Evolutionary conservation across 2,113 vertebrate species (phyloP), one percentile per base, ranked within the genome.

Genomic region (Pomatostomus ruficeps): DNA sequence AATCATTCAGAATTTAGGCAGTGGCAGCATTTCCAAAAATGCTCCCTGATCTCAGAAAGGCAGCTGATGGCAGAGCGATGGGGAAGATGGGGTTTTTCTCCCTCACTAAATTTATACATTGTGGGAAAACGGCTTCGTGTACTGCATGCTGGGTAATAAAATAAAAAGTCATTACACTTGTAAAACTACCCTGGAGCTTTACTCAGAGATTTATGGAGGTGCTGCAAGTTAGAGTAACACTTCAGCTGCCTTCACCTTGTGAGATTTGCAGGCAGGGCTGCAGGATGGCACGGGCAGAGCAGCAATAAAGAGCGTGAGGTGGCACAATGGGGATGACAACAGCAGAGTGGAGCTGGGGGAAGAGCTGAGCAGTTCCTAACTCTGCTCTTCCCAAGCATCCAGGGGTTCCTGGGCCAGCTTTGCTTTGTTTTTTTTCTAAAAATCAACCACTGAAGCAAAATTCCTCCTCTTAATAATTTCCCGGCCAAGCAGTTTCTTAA

Each of bases 171-270:
- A 92, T 93, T 55, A 71, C 96, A 71, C 79, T 83, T 85, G 72
- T 91, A 95, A 93, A 96, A 74, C 55, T 58, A 77, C 83, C 58
- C 76, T n/a, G 35, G 75, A 38, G 77, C 79, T 74, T 94, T 62
- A 77, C 52, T 35, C 43, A 85, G 90, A 93, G 91, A 90, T 93
- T 96, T 84, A 94, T 67, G 51, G 94, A 91, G 85, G 88, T 62
- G 72, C 88, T 88, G 94, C 75, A 66, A 88, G 90, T 63, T 38
- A 9, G 85, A 93, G 94, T n/a, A 93, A 86, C 82, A 86, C 88
- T 85, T 76, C 45, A 76, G 88, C 89, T 96, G 85, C 94, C 88
- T 85, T 93, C 91, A 86, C 83, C 96, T 89, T 52, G 86, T 35
- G 84, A 62, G 91, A 83, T 88, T 90, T 48, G 42, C 91, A 90